These are phyloP conservation scores for Macaria notata DNA, from an alignment of 2,888 invertebrate species.

Conservation along the genomic window DNA sequence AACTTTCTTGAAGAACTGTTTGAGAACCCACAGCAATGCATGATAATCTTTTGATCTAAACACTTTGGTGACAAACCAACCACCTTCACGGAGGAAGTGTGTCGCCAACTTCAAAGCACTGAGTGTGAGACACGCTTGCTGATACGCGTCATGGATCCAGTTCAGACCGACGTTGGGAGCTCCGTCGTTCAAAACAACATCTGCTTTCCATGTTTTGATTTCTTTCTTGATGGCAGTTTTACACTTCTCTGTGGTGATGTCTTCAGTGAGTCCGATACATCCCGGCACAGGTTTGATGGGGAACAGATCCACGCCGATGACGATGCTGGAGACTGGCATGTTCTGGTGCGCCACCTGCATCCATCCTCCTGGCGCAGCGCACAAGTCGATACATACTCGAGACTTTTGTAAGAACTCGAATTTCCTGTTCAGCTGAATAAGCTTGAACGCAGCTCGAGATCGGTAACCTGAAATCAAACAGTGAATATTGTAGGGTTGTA, in stretches of 20 bases:
- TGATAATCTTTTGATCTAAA: constrained; percentile 99
- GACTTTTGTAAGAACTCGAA: constrained; percentile 98
- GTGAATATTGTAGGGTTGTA: too few relatives aligned
- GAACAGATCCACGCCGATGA: constrained; percentile 97
- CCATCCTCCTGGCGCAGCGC: constrained; percentile 99
- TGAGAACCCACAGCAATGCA: constrained; percentile 96
- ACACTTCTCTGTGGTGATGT: constrained; percentile 98
- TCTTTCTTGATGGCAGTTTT: constrained; percentile 90
- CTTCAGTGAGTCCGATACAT: constrained; percentile 94
- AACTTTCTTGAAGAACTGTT: constrained; percentile 97
- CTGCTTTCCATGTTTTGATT: constrained; percentile 97
- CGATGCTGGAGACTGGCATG: constrained; percentile 97
- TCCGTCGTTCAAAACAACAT: constrained; percentile 97
- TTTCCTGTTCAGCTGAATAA: constrained; percentile 98
- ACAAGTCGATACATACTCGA: constrained; percentile 97
- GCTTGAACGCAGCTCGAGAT: constrained; percentile 99
- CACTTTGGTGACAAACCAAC: constrained; percentile 99
- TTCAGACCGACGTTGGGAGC: constrained; percentile 98
- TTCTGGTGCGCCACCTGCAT: constrained; percentile 99
- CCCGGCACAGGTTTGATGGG: constrained; percentile 94
- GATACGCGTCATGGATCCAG: constrained; percentile 98
- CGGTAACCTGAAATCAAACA: constrained; percentile 88
- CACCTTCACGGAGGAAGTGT: constrained; percentile 93
- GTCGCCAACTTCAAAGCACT: constrained; percentile 96
- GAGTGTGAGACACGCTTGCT: constrained; percentile 95